These are phyloP conservation scores for Corythoichthys intestinalis DNA, from an alignment of 2,113 vertebrate species.

Conservation along the genomic window DNA sequence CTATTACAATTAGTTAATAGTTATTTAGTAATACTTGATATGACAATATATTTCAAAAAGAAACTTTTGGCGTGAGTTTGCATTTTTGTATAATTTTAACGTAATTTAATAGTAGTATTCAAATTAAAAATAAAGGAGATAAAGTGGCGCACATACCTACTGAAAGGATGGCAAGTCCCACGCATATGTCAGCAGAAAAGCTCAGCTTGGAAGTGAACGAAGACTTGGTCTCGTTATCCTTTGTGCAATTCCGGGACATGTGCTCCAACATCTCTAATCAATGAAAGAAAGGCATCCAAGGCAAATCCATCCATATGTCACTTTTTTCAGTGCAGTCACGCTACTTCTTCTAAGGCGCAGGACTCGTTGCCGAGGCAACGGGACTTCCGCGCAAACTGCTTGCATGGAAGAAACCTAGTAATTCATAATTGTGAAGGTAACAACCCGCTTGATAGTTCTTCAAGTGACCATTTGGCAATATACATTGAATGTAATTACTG, in stretches of 20 bases:
- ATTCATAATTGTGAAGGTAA: background rate
- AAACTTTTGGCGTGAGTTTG: background rate
- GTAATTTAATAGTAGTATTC: no score
- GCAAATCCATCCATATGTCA: background rate
- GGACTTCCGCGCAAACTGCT: no score
- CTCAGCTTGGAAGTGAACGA: slow-evolving; percentile 60
- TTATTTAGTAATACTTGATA: no score
- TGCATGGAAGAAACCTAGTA: background rate
- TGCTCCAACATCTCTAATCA: background rate
- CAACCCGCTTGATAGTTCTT: background rate
- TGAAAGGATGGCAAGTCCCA: slow-evolving; percentile 57
- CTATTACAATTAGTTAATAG: no score
- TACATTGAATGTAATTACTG: no score
- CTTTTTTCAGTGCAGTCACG: background rate
- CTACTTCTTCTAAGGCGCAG: background rate
- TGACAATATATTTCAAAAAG: background rate
- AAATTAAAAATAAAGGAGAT: background rate
- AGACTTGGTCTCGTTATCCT: slow-evolving; percentile 26
- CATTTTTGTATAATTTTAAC: background rate
- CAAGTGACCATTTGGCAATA: background rate
- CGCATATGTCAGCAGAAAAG: slow-evolving; percentile 48
- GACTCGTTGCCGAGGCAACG: slow-evolving; percentile 36
- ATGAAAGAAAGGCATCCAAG: background rate
- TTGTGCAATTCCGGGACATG: slow-evolving; percentile 30
- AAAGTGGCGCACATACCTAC: slow-evolving; percentile 43